Percentiles rank a stretch among this genome's conserved stretches.
phyloP scores from a whole-genome alignment of 1,140 invertebrate genomes.

The Bactericera cockerelli region DNA sequence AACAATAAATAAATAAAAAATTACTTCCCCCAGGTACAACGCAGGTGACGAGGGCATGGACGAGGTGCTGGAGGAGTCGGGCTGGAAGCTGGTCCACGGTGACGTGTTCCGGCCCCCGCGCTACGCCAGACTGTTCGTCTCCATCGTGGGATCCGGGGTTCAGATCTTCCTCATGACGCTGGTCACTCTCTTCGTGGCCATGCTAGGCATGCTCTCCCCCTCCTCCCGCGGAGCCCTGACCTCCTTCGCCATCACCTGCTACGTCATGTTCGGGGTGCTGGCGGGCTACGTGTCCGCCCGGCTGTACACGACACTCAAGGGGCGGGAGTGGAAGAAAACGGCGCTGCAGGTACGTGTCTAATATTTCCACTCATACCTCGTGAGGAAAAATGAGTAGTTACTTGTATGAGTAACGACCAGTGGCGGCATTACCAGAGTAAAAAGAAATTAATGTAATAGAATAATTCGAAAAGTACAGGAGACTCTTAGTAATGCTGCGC shows the following conservation, averaged over 20 bases:
- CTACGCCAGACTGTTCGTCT: constrained; percentile 73
- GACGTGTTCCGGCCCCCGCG: constrained; percentile 87
- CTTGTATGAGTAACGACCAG: no score
- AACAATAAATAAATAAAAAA: no score
- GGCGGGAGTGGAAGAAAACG: constrained; percentile 88
- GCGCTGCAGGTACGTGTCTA: constrained; percentile 53
- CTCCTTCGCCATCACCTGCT: constrained; percentile 89
- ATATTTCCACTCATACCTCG: background rate
- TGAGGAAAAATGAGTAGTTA: no score
- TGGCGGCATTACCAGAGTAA: no score
- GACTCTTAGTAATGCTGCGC: no score
- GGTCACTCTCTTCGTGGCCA: constrained; percentile 94
- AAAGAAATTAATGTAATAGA: no score
- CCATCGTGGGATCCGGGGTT: constrained; percentile 86
- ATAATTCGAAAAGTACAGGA: no score
- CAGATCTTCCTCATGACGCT: constrained; percentile 92
- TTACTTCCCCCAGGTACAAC: constrained; percentile 10
- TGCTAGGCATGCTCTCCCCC: constrained; percentile 96
- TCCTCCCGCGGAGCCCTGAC: constrained; percentile 88
- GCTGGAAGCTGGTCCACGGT: constrained; percentile 96
- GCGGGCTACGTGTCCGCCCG: constrained; percentile 91
- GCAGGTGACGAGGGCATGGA: constrained; percentile 59
- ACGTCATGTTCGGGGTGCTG: constrained; percentile 89
- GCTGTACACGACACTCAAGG: constrained; percentile 84
- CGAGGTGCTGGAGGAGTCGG: constrained; percentile 96